Conservation (phyloP, 2,113 vertebrate genomes). For the Eulemur macaco region DNA sequence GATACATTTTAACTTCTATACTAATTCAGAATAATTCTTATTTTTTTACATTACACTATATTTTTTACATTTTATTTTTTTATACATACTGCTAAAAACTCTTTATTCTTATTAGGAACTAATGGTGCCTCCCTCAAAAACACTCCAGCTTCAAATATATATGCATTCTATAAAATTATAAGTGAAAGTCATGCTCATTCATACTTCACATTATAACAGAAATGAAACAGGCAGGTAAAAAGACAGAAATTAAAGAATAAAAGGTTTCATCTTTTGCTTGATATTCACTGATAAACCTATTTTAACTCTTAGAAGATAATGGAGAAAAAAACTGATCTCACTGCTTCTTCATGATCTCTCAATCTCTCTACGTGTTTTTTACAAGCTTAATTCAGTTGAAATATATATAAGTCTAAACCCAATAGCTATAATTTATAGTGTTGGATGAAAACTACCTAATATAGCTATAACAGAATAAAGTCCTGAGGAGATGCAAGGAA, state of each 20-base stretch:
- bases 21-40: not conserved
- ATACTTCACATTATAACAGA: not conserved
- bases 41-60: not conserved
- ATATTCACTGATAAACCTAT: conserved; percentile 23
- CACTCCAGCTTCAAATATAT: not conserved
- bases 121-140: not conserved
- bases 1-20: not conserved
- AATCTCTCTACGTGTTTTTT: not conserved
- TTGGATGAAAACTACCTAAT: not conserved
- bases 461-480: not conserved
- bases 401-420: not conserved
- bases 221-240: not conserved
- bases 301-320: conserved; percentile 17
- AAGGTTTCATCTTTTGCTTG: conserved; percentile 35
- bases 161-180: not conserved
- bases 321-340: not conserved
- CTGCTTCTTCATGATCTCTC: not conserved
- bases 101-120: not conserved
- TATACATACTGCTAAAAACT: not conserved
- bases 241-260: conserved; percentile 50
- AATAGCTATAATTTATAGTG: not conserved
- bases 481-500: not conserved
- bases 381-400: not conserved
- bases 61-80: not conserved
- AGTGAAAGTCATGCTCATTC: not conserved